Evolutionary conservation across 2,888 invertebrate species (phyloP).

Genomic region (Orthosia gracilis): DNA sequence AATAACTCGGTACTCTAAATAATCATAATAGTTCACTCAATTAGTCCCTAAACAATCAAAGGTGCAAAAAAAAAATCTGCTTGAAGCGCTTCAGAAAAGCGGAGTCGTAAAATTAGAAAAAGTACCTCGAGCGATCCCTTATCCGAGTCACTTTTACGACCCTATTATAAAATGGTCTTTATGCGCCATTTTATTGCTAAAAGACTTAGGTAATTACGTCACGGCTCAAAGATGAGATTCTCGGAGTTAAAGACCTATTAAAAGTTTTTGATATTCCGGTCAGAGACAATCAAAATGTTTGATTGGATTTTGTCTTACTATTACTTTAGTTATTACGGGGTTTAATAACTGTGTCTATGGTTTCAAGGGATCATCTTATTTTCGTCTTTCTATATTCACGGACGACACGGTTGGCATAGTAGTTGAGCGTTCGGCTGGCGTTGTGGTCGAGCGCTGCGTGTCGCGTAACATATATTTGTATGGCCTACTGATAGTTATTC

Average conservation of each 20-base stretch:
- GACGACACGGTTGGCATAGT: too few species aligned
- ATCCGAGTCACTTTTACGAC: conserved; percentile 84
- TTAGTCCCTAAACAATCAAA: conserved; percentile 62
- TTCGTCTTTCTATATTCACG: not conserved
- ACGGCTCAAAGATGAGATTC: conserved; percentile 87
- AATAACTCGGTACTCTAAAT: not conserved
- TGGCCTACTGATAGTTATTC: too few species aligned
- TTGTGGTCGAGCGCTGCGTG: too few species aligned
- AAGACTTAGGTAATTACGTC: conserved; percentile 90
- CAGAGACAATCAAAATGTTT: conserved; percentile 74
- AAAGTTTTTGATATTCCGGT: conserved; percentile 87
- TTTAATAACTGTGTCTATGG: conserved; percentile 17
- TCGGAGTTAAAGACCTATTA: conserved; percentile 82
- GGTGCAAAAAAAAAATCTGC: conserved; percentile 77
- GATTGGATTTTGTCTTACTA: conserved; percentile 67
- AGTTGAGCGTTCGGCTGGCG: too few species aligned
- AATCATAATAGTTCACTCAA: not conserved
- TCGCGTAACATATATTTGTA: too few species aligned
- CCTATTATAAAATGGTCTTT: conserved; percentile 91
- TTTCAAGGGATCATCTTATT: not conserved
- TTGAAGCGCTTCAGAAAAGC: conserved; percentile 81
- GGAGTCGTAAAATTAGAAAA: conserved; percentile 86
- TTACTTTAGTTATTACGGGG: conserved; percentile 27
- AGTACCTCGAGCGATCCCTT: conserved; percentile 76
- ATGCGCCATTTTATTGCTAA: conserved; percentile 89